Percentiles rank a stretch among this genome's conserved stretches.
phyloP scores from a whole-genome alignment of 2,888 invertebrate species.

The Myopa tessellatipennis region DNA sequence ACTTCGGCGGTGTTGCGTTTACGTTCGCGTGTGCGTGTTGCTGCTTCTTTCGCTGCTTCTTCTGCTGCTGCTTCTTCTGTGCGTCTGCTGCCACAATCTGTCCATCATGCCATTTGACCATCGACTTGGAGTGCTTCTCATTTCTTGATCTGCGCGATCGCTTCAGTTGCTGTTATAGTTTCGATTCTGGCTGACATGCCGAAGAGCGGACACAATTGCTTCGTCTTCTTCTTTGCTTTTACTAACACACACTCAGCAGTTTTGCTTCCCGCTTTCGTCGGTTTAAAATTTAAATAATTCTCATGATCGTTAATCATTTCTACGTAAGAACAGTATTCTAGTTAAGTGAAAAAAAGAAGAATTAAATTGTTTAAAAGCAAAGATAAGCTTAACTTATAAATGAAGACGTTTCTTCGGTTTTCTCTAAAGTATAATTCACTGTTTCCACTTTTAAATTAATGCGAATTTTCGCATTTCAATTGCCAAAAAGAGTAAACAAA shows the following conservation, averaged over 20 bases:
- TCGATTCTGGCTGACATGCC: constrained; percentile 51
- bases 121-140: constrained; percentile 48
- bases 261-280: constrained; percentile 11
- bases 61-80: constrained; percentile 9
- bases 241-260: background rate
- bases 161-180: constrained; percentile 53
- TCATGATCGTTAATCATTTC: background rate
- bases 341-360: too few species aligned
- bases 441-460: too few species aligned
- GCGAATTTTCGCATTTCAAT: too few species aligned
- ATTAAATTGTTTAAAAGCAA: too few species aligned
- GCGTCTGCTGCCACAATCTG: constrained; percentile 4
- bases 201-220: constrained; percentile 42
- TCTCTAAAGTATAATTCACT: too few species aligned
- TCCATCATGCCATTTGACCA: constrained; percentile 41
- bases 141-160: constrained; percentile 43
- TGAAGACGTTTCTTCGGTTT: too few species aligned
- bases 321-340: too few species aligned
- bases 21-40: background rate
- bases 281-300: background rate
- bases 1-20: background rate
- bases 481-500: too few species aligned
- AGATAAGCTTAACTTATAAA: too few species aligned
- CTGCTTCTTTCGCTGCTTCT: background rate
- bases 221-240: background rate